phyloP scores from a whole-genome alignment of 2,797 vertebrate genomes.

The Adrianichthys oophorus region DNA sequence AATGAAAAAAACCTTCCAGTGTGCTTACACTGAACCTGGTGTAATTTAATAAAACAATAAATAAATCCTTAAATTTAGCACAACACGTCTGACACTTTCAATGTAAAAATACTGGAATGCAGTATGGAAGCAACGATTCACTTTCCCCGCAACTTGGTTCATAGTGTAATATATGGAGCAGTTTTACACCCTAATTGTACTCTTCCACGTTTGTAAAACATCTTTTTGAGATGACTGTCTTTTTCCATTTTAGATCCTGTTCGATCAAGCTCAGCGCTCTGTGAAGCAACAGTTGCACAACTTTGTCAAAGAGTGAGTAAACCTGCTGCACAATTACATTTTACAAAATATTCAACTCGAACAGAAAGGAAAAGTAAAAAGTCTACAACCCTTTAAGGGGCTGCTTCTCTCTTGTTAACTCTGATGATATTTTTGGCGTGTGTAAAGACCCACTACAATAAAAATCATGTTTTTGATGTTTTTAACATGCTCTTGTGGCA shows the following conservation, averaged over 20 bases:
- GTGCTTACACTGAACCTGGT: no score
- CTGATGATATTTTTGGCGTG: conserved; percentile 27
- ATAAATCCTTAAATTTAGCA: no score
- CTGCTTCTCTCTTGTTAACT: conserved; percentile 8
- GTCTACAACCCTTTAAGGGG: conserved; percentile 21
- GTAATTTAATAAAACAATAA: no score
- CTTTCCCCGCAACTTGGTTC: no score
- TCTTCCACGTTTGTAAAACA: background rate
- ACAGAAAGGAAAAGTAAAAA: conserved; percentile 9
- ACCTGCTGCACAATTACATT: background rate
- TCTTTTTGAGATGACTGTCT: background rate
- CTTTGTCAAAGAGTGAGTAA: conserved; percentile 97
- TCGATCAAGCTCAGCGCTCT: conserved; percentile 96
- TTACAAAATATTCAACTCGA: no score
- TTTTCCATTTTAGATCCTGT: conserved; percentile 86
- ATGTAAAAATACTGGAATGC: no score
- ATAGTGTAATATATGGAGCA: no score
- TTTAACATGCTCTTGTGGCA: no score
- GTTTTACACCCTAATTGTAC: background rate
- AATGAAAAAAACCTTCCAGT: no score
- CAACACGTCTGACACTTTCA: no score
- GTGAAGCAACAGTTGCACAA: conserved; percentile 95
- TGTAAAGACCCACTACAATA: conserved; percentile 24
- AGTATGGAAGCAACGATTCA: no score
- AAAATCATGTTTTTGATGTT: no score